phyloP scores from a whole-genome alignment of 2,113 vertebrate genomes.

The Psephotus haematonotus region DNA sequence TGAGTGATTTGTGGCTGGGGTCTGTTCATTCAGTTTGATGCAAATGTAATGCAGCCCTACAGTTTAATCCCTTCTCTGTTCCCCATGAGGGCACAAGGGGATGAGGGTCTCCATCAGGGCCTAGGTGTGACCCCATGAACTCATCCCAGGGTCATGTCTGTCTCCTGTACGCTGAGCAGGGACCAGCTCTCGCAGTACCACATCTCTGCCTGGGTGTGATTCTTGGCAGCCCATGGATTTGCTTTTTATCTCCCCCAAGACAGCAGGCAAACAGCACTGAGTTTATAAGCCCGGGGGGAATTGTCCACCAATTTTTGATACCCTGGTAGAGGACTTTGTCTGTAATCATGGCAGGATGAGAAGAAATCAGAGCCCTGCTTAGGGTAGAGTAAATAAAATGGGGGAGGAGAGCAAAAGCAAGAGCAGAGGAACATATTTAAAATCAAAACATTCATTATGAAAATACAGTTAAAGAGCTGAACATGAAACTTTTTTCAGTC shows the following conservation, averaged over 20 bases:
- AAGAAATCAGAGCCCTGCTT: conserved; percentile 35
- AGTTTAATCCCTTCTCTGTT: not conserved
- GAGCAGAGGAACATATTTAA: not conserved
- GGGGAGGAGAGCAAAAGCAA: not conserved
- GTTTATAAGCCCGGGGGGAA: not conserved
- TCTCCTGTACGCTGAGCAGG: not conserved
- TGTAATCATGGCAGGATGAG: not conserved
- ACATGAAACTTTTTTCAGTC: not conserved
- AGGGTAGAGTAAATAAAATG: conserved; percentile 7
- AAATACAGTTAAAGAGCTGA: conserved; percentile 20
- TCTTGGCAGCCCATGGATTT: conserved; percentile 8
- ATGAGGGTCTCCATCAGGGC: not conserved
- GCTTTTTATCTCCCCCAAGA: not conserved
- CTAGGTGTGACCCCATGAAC: not conserved
- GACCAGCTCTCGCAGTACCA: not conserved
- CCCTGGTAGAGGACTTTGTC: not conserved
- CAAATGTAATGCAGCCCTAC: not conserved
- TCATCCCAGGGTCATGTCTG: not conserved
- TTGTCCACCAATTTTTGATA: not conserved
- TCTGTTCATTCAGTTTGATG: not conserved
- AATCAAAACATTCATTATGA: not conserved
- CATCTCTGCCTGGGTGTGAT: not conserved
- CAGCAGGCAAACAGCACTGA: not conserved
- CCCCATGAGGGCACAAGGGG: fast-evolving
- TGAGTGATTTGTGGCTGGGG: not conserved